phyloP scores from a whole-genome alignment of 2,797 vertebrate genomes.

The Sebastes trivittatus region DNA sequence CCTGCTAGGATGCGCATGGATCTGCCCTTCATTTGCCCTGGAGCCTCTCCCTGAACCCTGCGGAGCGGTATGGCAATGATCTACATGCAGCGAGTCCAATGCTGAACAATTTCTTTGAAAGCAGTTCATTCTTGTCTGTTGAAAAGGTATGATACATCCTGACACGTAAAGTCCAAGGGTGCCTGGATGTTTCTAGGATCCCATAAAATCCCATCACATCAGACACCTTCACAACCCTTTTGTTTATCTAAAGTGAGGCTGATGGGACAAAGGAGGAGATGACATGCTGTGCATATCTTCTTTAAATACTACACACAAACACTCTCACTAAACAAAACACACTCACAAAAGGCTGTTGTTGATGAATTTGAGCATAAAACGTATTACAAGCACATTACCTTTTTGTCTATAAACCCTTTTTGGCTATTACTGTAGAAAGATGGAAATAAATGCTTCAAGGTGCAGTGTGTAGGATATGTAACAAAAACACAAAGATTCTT shows the following conservation, averaged over 20 bases:
- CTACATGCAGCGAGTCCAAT: conserved; percentile 22
- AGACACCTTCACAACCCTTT: conserved; percentile 46
- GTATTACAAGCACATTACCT: not conserved
- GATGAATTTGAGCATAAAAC: not conserved
- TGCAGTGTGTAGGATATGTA: not conserved
- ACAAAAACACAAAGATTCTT: no score
- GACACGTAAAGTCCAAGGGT: conserved; percentile 45
- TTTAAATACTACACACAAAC: not conserved
- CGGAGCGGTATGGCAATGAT: conserved; percentile 34
- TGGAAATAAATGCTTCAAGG: not conserved
- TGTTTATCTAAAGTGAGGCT: conserved; percentile 33
- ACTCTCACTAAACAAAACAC: no score
- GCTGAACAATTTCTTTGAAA: conserved; percentile 57
- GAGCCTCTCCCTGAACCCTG: conserved; percentile 64
- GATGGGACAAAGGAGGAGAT: conserved; percentile 36
- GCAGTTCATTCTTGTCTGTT: conserved; percentile 54
- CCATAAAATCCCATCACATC: conserved; percentile 46
- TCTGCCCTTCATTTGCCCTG: conserved; percentile 73
- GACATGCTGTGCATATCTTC: conserved; percentile 5
- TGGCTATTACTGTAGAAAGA: not conserved
- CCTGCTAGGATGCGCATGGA: conserved; percentile 42
- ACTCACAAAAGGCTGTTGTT: no score
- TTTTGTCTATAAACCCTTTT: not conserved
- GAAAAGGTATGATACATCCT: conserved; percentile 34
- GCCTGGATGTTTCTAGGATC: conserved; percentile 29